These are phyloP conservation scores for Cryptomyrus ogoouensis DNA, from an alignment of 2,113 vertebrate species.

Conservation along the genomic window DNA sequence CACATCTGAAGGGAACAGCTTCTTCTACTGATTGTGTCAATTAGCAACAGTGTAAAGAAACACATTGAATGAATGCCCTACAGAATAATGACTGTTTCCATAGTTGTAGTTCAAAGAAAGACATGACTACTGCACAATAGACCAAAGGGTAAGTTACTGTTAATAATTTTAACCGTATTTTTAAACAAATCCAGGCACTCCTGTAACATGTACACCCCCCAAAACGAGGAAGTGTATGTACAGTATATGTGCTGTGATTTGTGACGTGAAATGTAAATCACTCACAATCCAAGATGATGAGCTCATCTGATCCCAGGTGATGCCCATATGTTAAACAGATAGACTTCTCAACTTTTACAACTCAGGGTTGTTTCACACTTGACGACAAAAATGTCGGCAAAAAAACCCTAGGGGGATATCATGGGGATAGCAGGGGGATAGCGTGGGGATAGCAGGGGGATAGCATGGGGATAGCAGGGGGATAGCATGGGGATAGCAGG, in stretches of 20 bases:
- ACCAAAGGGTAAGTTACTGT: background rate
- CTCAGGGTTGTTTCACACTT: background rate
- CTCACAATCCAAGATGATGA: background rate
- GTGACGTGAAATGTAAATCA: background rate
- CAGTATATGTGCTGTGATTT: background rate
- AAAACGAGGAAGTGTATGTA: background rate
- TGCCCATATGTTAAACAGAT: constrained; percentile 12
- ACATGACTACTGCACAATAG: background rate
- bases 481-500: background rate
- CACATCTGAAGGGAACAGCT: constrained; percentile 58
- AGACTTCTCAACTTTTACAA: background rate
- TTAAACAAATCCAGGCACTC: background rate
- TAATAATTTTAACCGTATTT: background rate
- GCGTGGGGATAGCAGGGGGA: background rate
- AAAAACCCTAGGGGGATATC: background rate
- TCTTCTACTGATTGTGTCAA: constrained; percentile 43
- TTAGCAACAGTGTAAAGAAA: constrained; percentile 37
- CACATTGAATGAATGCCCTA: constrained; percentile 9
- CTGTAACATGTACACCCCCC: background rate
- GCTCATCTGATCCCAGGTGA: constrained; percentile 12
- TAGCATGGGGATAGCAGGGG: background rate
- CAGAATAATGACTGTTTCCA: background rate
- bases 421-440: background rate
- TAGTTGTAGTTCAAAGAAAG: background rate
- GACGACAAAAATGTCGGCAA: background rate